These are phyloP conservation scores for Netelia fuscicornis DNA, from an alignment of 2,888 invertebrate species.

Conservation along the genomic window DNA sequence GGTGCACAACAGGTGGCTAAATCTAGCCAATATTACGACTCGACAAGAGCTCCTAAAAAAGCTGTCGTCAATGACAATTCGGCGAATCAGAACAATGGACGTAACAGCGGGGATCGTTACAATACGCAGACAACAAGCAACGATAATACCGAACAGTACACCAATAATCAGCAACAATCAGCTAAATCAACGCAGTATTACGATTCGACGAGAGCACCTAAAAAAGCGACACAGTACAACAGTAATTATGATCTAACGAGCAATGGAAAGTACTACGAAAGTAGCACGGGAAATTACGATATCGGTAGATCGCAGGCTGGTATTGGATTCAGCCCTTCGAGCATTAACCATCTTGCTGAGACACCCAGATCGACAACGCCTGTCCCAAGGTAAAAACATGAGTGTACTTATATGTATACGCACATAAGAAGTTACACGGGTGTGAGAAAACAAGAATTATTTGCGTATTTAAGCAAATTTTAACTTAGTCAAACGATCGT, in stretches of 20 bases:
- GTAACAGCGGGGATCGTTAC: conserved; percentile 63
- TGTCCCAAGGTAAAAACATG: conserved; percentile 75
- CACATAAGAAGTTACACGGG: too few species aligned
- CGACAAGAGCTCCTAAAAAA: conserved; percentile 79
- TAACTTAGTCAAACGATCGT: too few species aligned
- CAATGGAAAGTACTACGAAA: conserved; percentile 79
- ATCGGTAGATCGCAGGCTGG: conserved; percentile 78
- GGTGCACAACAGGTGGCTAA: conserved; percentile 73
- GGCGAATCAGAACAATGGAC: conserved; percentile 34
- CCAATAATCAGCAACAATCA: conserved; percentile 72
- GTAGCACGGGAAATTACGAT: conserved; percentile 79
- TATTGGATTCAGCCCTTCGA: conserved; percentile 83
- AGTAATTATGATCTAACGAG: conserved; percentile 76
- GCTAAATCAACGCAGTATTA: conserved; percentile 77
- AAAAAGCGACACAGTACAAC: conserved; percentile 79
- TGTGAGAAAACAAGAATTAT: too few species aligned
- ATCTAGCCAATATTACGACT: conserved; percentile 76
- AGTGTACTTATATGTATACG: conserved; percentile 22
- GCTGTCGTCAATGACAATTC: conserved; percentile 24
- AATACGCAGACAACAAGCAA: conserved; percentile 64
- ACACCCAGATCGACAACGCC: conserved; percentile 81
- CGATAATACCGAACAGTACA: conserved; percentile 74
- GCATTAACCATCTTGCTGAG: conserved; percentile 82
- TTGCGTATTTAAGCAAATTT: too few species aligned
- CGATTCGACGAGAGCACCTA: conserved; percentile 78